Evolutionary conservation across 2,113 vertebrate genomes (phyloP), one percentile per base, ranked within the genome.

Genomic region (Zosterops borbonicus): DNA sequence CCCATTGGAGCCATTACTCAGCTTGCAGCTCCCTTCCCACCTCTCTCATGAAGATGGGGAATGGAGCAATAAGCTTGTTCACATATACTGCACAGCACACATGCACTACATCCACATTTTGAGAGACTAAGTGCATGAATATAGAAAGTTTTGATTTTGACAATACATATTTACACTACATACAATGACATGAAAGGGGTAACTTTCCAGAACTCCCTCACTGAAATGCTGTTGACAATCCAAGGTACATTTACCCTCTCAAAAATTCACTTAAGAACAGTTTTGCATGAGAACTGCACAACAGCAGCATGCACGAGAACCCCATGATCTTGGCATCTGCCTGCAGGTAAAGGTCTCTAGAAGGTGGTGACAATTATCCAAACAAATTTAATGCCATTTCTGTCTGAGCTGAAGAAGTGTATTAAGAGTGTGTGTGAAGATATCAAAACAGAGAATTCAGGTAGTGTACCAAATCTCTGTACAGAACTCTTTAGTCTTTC

Each of bases 151-250:
- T 33, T 31, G 10, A 82, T 11, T 79, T 35, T 50, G 23, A 52
- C 15, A 28, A 41, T 25, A 42, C 3, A 5, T 31, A 62, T 74
- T 62, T 70, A 71, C 0, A 0, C 15, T 68, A 55, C 3, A 17
- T 4, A 71, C 7, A 59, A 11, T 21, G 27, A 56, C 19, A 79
- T 4, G 18, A 64, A 75, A 22, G 46, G 16, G 14, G 42, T 25
- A 84, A 71, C 6, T 52, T 37, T 18, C 46, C 41, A 52, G 15
- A 84, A 7, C 17, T 71, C 31, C n/a, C 46, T 59, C 55, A 52
- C 9, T 5, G 7, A 67, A 29, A 44, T 33, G 20, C 47, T 78
- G 35, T 27, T 89, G 28, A 56, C 53, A 82, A 64, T 16, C 23
- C 20, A 78, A 68, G 13, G 17, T 39, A 6, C 35, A 68, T 49